A percentile compares a stretch with the other conserved stretches of the same genome.
Evolutionary conservation across 2,113 vertebrate species (phyloP).

Genomic region (Haemorhous mexicanus): DNA sequence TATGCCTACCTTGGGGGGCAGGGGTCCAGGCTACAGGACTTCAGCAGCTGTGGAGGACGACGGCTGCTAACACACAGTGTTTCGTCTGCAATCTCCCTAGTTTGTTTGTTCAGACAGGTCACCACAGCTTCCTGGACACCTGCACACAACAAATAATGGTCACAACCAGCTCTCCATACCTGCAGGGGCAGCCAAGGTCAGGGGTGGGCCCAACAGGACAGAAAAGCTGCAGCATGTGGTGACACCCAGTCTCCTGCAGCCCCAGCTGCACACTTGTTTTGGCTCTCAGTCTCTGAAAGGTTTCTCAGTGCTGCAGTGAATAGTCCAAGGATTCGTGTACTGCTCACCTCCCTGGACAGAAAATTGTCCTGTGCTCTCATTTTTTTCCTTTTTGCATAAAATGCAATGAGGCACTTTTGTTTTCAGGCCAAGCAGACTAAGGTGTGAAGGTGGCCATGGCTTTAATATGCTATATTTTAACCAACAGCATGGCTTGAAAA

Average conservation of each 20-base stretch:
- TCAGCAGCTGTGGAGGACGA: constrained; percentile 86
- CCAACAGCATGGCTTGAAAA: background rate
- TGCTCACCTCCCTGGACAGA: background rate
- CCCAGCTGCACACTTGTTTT: background rate
- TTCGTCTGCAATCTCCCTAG: constrained; percentile 80
- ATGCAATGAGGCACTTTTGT: background rate
- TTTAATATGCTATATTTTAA: background rate
- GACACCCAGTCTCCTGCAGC: background rate
- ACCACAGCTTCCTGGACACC: constrained; percentile 93
- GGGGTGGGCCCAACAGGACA: background rate
- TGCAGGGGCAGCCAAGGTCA: background rate
- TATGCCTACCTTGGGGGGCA: constrained; percentile 87
- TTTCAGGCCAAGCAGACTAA: background rate
- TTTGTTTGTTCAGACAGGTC: constrained; percentile 94
- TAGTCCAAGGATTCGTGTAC: background rate
- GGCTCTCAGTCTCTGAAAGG: background rate
- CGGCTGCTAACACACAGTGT: constrained; percentile 79
- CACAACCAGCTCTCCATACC: background rate
- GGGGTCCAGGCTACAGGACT: constrained; percentile 83
- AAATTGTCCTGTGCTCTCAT: background rate
- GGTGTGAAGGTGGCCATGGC: background rate
- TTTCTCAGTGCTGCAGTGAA: background rate
- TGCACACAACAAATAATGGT: constrained; percentile 64
- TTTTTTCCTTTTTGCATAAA: background rate
- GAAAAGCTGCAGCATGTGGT: background rate